A percentile compares a stretch with the other conserved stretches of the same genome.
Conservation (phyloP, 1,140 invertebrate species). For the Ptiloglossa arizonensis region DNA sequence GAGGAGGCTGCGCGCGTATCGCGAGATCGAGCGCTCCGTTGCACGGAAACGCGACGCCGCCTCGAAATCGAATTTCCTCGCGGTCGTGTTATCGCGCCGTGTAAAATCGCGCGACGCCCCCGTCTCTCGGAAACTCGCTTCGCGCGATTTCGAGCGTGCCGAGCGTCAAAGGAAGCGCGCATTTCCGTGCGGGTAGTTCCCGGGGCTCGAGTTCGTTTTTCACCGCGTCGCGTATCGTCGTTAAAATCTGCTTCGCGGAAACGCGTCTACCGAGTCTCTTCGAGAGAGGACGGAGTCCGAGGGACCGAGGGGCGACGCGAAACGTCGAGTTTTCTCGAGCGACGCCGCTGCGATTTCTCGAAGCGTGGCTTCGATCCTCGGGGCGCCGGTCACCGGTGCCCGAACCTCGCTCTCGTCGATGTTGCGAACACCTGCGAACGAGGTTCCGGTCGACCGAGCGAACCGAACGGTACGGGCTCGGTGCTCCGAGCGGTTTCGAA, state of each 20-base stretch:
- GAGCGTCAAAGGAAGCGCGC: conserved; percentile 44
- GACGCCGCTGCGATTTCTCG: conserved; percentile 21
- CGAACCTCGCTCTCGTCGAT: too few relatives aligned
- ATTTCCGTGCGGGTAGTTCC: conserved; percentile 44
- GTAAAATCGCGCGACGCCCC: neutral
- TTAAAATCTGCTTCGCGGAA: conserved; percentile 36
- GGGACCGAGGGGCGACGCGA: neutral
- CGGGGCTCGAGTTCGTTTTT: neutral
- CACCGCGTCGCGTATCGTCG: neutral
- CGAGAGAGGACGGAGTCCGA: neutral
- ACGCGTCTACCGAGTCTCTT: neutral
- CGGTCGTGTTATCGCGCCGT: conserved; percentile 43
- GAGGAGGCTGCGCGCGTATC: too few relatives aligned
- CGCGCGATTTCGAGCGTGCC: conserved; percentile 38
- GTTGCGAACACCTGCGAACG: too few relatives aligned
- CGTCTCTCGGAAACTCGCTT: conserved; percentile 21
- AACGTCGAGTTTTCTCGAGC: neutral
- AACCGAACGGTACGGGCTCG: too few relatives aligned
- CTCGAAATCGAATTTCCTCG: conserved; percentile 49
- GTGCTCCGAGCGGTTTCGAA: neutral
- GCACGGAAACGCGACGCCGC: neutral
- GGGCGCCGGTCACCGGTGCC: too few relatives aligned
- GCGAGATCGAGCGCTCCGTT: neutral
- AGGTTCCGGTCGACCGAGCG: too few relatives aligned
- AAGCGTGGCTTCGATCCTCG: conserved; percentile 26